phyloP scores from a whole-genome alignment of 2,888 invertebrate species.

The Polietes domitor region DNA sequence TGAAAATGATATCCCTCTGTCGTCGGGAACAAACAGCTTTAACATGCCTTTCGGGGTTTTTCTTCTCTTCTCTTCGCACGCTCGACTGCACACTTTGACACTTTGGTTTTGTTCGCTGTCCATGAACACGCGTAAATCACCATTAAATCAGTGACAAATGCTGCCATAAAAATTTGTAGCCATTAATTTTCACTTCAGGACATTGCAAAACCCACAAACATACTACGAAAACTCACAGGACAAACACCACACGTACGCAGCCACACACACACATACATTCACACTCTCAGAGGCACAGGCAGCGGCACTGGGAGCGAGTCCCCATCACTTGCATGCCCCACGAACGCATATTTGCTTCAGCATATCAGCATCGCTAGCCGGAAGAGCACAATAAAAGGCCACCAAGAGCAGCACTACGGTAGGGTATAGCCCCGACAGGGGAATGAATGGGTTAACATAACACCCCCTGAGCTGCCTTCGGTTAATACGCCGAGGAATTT shows the following conservation, averaged over 20 bases:
- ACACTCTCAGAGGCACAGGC: not conserved
- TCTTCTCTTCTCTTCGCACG: not conserved
- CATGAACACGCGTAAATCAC: constrained; percentile 61
- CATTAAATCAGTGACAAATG: constrained; percentile 68
- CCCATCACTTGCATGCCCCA: not conserved
- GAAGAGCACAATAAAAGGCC: constrained; percentile 1
- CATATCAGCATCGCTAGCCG: not conserved
- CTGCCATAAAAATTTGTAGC: constrained; percentile 68
- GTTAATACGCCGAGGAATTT: constrained; percentile 48
- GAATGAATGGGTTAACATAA: constrained; percentile 32
- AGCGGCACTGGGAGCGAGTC: not conserved
- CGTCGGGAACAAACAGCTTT: not conserved
- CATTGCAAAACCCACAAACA: constrained; percentile 59
- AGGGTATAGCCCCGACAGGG: not conserved
- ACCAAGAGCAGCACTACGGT: not conserved
- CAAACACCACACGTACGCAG: not conserved
- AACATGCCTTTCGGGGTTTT: not conserved
- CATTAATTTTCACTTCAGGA: constrained; percentile 67
- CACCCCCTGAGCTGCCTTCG: constrained; percentile 26
- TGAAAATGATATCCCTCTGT: constrained; percentile 11
- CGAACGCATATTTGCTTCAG: constrained; percentile 23
- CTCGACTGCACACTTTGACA: constrained; percentile 42
- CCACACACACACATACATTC: not conserved
- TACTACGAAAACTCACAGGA: not conserved
- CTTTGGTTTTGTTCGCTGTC: constrained; percentile 31